These are phyloP conservation scores for Latrodectus hesperus DNA, from an alignment of 2,888 invertebrate genomes.

Conservation along the genomic window DNA sequence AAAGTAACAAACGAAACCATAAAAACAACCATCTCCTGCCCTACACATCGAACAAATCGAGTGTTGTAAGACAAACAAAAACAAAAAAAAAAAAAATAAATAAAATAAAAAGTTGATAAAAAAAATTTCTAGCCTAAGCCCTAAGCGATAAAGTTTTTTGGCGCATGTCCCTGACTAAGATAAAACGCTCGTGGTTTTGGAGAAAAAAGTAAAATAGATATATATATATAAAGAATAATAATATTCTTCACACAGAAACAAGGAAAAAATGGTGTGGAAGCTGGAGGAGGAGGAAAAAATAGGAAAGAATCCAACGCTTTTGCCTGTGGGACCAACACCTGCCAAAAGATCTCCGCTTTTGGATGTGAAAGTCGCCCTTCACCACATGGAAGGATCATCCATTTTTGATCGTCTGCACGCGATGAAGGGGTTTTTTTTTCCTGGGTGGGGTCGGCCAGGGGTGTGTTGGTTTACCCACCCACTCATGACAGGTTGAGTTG, in stretches of 20 bases:
- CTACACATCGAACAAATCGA: conserved; percentile 51
- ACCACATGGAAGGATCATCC: conserved; percentile 42
- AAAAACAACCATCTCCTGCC: conserved; percentile 52
- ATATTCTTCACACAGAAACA: conserved; percentile 21
- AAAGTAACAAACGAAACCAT: conserved; percentile 41
- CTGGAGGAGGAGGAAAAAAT: conserved; percentile 18
- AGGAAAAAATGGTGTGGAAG: conserved; percentile 32
- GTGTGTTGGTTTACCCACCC: conserved; percentile 8
- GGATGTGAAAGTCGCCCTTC: conserved; percentile 30
- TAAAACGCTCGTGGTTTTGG: conserved; percentile 45
- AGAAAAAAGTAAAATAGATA: conserved; percentile 25
- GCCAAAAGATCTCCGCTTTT: conserved; percentile 50
- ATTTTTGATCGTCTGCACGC: conserved; percentile 67
- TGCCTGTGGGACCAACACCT: conserved; percentile 54
- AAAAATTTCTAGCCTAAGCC: conserved; percentile 37
- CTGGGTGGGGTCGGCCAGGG: conserved; percentile 56
- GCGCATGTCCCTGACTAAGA: conserved; percentile 66
- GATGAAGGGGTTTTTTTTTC: conserved; percentile 47
- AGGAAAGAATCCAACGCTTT: conserved; percentile 35
- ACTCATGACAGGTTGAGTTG: conserved; percentile 24
- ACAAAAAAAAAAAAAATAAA: conserved; percentile 1
- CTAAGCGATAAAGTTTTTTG: conserved; percentile 69
- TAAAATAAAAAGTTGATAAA: not conserved
- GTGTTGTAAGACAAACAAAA: conserved; percentile 47
- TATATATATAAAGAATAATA: conserved; percentile 31